Evolutionary conservation across 1,140 invertebrate species (phyloP).

Genomic region (Atta colombica): DNA sequence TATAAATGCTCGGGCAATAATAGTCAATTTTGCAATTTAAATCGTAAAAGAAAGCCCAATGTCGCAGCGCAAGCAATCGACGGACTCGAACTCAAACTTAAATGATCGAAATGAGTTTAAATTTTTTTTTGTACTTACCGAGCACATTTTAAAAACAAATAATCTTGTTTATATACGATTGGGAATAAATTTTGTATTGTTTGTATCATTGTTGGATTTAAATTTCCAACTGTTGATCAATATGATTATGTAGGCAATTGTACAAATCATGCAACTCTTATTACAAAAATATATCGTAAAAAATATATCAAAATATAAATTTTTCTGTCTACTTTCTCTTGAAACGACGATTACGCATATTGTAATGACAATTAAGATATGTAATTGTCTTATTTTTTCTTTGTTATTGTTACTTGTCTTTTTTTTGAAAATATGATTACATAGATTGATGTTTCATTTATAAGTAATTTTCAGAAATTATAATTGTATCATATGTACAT

Average conservation of each 20-base stretch:
- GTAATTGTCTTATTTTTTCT: not conserved
- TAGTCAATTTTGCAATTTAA: not conserved
- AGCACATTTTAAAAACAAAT: not conserved
- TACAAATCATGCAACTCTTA: not conserved
- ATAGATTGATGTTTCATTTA: too few relatives aligned
- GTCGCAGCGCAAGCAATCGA: not conserved
- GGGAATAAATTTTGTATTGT: not conserved
- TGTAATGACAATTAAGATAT: not conserved
- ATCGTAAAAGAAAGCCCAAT: not conserved
- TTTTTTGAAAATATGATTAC: too few relatives aligned
- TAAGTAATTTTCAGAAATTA: too few relatives aligned
- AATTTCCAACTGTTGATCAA: not conserved
- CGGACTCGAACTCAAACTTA: not conserved
- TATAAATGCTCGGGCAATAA: not conserved
- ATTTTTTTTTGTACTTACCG: not conserved
- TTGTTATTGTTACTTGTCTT: too few relatives aligned
- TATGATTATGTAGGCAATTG: not conserved
- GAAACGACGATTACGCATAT: not conserved
- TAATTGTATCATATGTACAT: too few relatives aligned
- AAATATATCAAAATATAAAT: not conserved
- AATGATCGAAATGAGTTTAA: not conserved
- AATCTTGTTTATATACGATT: not conserved
- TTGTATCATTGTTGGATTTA: not conserved
- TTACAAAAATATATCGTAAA: not conserved
- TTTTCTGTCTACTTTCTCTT: not conserved